Evolutionary conservation across 2,888 invertebrate species (phyloP).

Genomic region (Mactromeris polynyma): DNA sequence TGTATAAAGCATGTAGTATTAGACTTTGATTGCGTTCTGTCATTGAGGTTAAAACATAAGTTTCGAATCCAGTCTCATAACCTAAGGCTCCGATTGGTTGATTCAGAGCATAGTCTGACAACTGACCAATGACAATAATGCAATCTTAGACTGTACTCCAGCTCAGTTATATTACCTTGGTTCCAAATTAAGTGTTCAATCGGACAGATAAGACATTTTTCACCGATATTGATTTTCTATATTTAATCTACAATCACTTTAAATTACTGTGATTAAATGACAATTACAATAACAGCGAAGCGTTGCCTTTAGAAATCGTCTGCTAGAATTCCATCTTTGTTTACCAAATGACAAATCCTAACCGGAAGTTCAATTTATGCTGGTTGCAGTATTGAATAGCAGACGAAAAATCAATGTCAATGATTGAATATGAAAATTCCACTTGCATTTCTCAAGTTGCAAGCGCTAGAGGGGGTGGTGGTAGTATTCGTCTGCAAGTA

Average conservation of each 20-base stretch:
- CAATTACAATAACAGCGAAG: background rate
- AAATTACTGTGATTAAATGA: background rate
- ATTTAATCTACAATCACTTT: constrained; percentile 2
- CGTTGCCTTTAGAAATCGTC: background rate
- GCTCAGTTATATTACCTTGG: no score
- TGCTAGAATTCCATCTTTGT: constrained; percentile 10
- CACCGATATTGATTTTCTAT: background rate
- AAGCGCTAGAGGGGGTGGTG: constrained; percentile 13
- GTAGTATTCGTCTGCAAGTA: background rate
- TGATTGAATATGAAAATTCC: constrained; percentile 19
- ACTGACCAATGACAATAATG: no score
- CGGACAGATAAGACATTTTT: background rate
- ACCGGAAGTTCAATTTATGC: constrained; percentile 8
- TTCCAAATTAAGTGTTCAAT: background rate
- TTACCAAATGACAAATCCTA: constrained; percentile 10
- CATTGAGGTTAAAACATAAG: no score
- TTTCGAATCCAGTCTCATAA: no score
- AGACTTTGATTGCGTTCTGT: no score
- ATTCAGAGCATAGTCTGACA: no score
- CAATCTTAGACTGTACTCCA: background rate
- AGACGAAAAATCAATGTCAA: constrained; percentile 23
- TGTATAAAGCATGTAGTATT: no score
- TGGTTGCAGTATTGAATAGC: constrained; percentile 1
- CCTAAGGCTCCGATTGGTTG: no score
- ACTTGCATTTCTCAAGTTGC: constrained; percentile 23